These are phyloP conservation scores for Stictocephala bisonia DNA, from an alignment of 2,888 invertebrate genomes.

Conservation along the genomic window DNA sequence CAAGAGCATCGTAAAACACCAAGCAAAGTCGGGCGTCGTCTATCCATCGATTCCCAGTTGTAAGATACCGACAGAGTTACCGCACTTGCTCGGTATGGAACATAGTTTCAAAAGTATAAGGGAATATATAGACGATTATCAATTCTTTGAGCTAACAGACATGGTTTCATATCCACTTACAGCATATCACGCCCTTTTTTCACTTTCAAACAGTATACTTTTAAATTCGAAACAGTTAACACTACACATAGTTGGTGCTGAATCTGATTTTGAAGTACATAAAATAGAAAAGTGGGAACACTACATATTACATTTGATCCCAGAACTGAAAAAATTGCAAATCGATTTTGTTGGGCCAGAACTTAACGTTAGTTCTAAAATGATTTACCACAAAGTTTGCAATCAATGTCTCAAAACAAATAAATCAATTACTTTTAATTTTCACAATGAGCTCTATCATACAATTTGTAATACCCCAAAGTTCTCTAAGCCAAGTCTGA, in stretches of 20 bases:
- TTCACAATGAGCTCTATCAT: slow-evolving; percentile 65
- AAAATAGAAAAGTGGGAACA: slow-evolving; percentile 77
- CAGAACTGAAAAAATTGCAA: slow-evolving; percentile 68
- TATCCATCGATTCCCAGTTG: slow-evolving; percentile 15
- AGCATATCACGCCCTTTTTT: slow-evolving; percentile 52
- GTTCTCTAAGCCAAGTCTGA: slow-evolving; percentile 63
- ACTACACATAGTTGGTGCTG: slow-evolving; percentile 74
- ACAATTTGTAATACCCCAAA: slow-evolving; percentile 58
- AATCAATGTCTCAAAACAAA: slow-evolving; percentile 66
- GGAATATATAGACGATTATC: background rate
- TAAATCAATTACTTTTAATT: slow-evolving; percentile 69
- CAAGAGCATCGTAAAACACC: slow-evolving; percentile 67
- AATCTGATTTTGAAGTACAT: slow-evolving; percentile 78
- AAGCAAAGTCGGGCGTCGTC: slow-evolving; percentile 29
- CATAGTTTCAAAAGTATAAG: background rate
- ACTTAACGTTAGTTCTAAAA: slow-evolving; percentile 61
- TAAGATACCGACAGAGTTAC: background rate
- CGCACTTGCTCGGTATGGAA: slow-evolving; percentile 1
- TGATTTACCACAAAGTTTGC: slow-evolving; percentile 65
- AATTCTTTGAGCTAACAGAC: slow-evolving; percentile 57
- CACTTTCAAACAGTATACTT: no score
- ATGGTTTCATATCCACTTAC: slow-evolving; percentile 59
- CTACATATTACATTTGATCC: slow-evolving; percentile 74
- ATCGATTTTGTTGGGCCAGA: slow-evolving; percentile 76
- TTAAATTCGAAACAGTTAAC: background rate